These are phyloP conservation scores for Hirtodrosophila cameraria DNA, from an alignment of 2,888 invertebrate species.

Conservation along the genomic window DNA sequence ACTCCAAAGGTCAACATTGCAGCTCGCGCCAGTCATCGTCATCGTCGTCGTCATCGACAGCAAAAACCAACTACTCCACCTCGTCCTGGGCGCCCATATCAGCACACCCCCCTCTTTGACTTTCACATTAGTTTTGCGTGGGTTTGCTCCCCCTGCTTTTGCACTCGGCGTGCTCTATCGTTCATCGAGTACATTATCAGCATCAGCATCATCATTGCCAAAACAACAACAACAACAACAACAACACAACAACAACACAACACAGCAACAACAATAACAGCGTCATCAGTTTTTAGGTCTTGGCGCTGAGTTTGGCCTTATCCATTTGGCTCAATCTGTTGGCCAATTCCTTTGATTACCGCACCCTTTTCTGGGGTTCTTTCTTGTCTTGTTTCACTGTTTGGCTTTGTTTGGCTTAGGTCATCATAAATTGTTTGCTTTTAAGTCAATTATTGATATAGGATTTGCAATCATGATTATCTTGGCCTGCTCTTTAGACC, in stretches of 20 bases:
- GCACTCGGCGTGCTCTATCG: conserved; percentile 72
- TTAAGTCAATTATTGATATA: conserved; percentile 73
- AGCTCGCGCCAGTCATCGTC: conserved; percentile 67
- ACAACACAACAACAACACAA: conserved; percentile 26
- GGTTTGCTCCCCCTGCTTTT: conserved; percentile 28
- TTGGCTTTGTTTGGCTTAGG: conserved; percentile 63
- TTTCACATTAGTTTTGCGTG: conserved; percentile 74
- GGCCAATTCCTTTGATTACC: conserved; percentile 79
- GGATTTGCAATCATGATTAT: conserved; percentile 65
- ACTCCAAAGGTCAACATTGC: conserved; percentile 71
- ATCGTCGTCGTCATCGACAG: conserved; percentile 51
- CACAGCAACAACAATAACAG: conserved; percentile 43
- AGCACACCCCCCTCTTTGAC: conserved; percentile 31
- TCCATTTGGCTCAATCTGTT: conserved; percentile 64
- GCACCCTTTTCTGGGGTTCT: conserved; percentile 66
- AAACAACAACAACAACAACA: conserved; percentile 46
- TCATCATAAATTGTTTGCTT: conserved; percentile 80
- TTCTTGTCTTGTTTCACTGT: conserved; percentile 32
- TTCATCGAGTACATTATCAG: conserved; percentile 65
- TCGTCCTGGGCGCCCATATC: neutral
- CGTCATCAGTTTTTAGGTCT: conserved; percentile 75
- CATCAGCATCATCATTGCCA: conserved; percentile 34
- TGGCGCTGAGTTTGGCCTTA: conserved; percentile 68
- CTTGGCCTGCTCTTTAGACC: conserved; percentile 28
- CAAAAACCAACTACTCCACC: neutral